These are phyloP conservation scores for western clawed frog (Xenopus tropicalis) DNA, from an alignment of 2,113 vertebrate genomes.

Conservation along the genomic window DNA sequence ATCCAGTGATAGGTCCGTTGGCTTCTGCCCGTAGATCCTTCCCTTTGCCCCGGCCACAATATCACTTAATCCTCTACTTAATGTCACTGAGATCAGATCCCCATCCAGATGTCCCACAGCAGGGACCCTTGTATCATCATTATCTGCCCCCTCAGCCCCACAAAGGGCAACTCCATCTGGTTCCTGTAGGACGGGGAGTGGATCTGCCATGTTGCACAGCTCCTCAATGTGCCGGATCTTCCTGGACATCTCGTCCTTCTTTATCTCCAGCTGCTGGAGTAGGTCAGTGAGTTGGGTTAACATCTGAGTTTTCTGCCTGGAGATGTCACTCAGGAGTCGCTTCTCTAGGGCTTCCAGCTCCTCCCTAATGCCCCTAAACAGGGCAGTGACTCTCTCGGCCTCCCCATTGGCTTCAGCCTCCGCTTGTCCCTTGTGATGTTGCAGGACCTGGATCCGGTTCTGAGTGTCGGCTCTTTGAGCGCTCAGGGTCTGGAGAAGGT, in stretches of 20 bases:
- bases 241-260: neutral
- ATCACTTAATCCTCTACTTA: neutral
- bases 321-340: no score
- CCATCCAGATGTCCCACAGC: neutral
- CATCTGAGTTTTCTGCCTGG: neutral
- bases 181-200: constrained; percentile 2
- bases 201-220: neutral
- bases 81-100: neutral
- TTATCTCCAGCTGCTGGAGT: neutral
- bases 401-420: neutral
- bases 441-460: neutral
- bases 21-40: neutral
- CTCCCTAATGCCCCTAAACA: neutral
- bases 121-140: neutral
- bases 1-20: neutral
- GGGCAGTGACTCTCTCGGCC: neutral
- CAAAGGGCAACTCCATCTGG: neutral
- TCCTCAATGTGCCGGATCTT: constrained; percentile 3
- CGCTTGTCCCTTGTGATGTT: neutral
- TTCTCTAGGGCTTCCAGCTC: no score
- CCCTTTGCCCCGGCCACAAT: neutral
- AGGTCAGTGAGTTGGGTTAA: neutral
- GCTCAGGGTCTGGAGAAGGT: neutral
- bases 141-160: neutral
- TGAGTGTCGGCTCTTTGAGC: neutral